These are phyloP conservation scores for Madoqua kirkii DNA, from an alignment of 2,113 vertebrate genomes.

Conservation along the genomic window DNA sequence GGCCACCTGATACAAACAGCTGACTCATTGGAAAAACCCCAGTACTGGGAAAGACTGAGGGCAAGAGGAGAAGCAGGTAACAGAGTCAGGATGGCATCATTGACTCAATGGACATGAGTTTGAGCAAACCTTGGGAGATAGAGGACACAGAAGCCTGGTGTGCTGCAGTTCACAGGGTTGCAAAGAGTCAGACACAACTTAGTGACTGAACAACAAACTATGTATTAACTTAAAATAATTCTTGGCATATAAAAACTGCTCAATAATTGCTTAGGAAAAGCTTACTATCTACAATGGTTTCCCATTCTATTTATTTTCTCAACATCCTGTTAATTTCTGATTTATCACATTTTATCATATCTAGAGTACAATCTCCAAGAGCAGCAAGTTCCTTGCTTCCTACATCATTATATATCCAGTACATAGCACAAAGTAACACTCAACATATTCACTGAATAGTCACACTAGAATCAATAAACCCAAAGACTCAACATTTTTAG, in stretches of 20 bases:
- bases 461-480: background rate
- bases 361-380: background rate
- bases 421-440: background rate
- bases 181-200: background rate
- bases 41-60: background rate
- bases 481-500: background rate
- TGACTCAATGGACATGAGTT: background rate
- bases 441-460: conserved; percentile 24
- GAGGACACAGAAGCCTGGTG: background rate
- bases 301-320: conserved; percentile 1
- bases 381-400: background rate
- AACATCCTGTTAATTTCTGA: background rate
- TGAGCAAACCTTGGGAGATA: background rate
- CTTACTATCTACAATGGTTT: background rate
- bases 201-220: background rate
- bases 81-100: background rate
- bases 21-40: background rate
- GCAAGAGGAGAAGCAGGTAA: background rate
- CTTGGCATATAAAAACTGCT: background rate
- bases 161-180: background rate
- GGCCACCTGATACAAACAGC: background rate
- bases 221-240: background rate
- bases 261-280: background rate
- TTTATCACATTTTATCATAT: conserved; percentile 6
- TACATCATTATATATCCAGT: background rate